A percentile compares a stretch with the other conserved stretches of the same genome.
phyloP scores from a whole-genome alignment of 2,797 vertebrate species.

The Hydrolagus colliei region DNA sequence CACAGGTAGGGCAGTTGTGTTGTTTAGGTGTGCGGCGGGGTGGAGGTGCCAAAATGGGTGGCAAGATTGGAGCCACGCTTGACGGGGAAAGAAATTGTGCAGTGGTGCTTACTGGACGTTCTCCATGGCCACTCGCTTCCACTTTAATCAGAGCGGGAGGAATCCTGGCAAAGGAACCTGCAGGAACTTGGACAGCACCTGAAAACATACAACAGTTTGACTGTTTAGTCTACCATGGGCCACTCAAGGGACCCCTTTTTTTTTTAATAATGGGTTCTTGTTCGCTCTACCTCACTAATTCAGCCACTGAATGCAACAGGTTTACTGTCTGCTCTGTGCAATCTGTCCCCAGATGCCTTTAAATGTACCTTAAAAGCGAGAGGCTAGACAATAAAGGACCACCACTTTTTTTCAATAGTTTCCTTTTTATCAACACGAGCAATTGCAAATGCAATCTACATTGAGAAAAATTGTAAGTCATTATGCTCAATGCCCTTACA shows the following conservation, averaged over 20 bases:
- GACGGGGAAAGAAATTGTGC: slow-evolving; percentile 69
- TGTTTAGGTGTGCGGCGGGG: slow-evolving; percentile 80
- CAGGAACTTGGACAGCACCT: slow-evolving; percentile 67
- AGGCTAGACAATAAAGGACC: too few relatives aligned
- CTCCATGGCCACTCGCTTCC: slow-evolving; percentile 73
- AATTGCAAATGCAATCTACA: too few relatives aligned
- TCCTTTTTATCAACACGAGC: too few relatives aligned
- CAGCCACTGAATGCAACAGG: neutral
- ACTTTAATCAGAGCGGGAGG: slow-evolving; percentile 76
- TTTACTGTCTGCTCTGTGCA: too few relatives aligned
- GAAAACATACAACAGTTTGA: slow-evolving; percentile 33
- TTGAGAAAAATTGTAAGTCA: too few relatives aligned
- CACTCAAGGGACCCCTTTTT: slow-evolving; percentile 23
- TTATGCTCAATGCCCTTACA: too few relatives aligned
- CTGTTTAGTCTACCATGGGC: slow-evolving; percentile 27
- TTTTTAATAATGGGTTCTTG: neutral
- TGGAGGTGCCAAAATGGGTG: slow-evolving; percentile 53
- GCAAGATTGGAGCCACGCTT: slow-evolving; percentile 53
- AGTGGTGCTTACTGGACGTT: slow-evolving; percentile 60
- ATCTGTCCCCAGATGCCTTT: too few relatives aligned
- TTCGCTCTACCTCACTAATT: neutral
- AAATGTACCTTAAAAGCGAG: too few relatives aligned
- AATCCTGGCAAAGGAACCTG: slow-evolving; percentile 62
- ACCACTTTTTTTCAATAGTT: too few relatives aligned
- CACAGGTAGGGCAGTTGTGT: slow-evolving; percentile 76